phyloP scores from a whole-genome alignment of 2,113 vertebrate genomes.

The Indicator indicator region DNA sequence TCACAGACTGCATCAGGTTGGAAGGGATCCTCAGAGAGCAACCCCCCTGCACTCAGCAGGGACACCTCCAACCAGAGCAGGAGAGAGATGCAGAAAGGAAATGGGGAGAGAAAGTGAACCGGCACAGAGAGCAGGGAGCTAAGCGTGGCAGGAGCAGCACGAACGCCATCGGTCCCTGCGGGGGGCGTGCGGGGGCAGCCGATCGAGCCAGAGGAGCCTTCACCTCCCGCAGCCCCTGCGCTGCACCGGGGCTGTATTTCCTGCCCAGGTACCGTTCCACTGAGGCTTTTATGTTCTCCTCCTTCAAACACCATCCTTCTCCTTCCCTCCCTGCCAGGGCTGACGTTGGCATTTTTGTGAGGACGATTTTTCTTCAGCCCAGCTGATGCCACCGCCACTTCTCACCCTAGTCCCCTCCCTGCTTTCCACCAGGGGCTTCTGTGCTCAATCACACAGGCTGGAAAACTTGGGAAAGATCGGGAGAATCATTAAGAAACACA shows the following conservation, averaged over 20 bases:
- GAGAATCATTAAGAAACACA: neutral
- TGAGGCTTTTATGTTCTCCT: neutral
- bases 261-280: neutral
- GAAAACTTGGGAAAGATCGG: neutral
- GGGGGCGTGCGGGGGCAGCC: neutral
- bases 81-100: neutral
- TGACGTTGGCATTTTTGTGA: neutral
- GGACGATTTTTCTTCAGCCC: neutral
- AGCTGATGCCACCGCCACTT: neutral
- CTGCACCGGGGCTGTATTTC: neutral
- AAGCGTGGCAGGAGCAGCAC: neutral
- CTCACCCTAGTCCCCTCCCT: fast-evolving
- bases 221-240: neutral
- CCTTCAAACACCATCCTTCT: neutral
- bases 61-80: too few species aligned
- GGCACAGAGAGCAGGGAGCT: neutral
- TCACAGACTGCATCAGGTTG: too few species aligned
- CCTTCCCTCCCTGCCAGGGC: neutral
- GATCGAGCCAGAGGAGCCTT: neutral
- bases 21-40: too few species aligned
- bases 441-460: neutral
- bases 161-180: neutral
- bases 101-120: neutral
- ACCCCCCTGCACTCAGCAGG: too few species aligned
- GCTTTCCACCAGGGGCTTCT: neutral